Base-by-base conservation (phyloP, 2,888 invertebrate genomes). In the Apocheima hispidaria region DNA sequence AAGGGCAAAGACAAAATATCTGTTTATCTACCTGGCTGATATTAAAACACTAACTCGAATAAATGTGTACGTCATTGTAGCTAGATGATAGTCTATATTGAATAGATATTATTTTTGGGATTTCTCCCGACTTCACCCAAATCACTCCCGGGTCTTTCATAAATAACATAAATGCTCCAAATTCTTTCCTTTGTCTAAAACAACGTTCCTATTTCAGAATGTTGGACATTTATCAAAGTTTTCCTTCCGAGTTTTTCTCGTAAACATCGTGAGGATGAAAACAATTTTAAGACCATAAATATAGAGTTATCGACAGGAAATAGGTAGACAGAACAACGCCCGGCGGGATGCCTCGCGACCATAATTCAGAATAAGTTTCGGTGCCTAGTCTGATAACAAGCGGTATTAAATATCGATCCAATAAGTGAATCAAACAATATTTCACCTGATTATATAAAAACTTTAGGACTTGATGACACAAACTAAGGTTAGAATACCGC, bases 211-310 rank as follows among this genome's bases (percentile, higher is more conserved):
- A 52, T 26, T 28, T n/a, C 43, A 36, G 14, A 54, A 52, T 20
- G 58, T 44, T 43, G 41, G 26, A n/a, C 58, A 48, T 52, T 46
- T 46, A 52, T 60, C 56, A 51, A 44, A 40, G 40, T 40, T 51
- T 36, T 49, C 38, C 18, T 14, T 7, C 16, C 21, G 40, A 44
- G 16, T 44, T 62, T 60, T 40, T 12, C 26, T 35, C 54, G 54
- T 41, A 61, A 66, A 61, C 60, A 60, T 41, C 21, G 18, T 18
- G 41, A 43, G 44, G 35, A 55, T 61, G 48, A 58, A 63, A 65
- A 66, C 56, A 65, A 60, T 62, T 67, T 58, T 51, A 38, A n/a
- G 30, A 30, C 44, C 21, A 61, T 63, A 68, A 65, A 70, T 67
- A 64, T 60, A 40, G 40, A 63, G 59, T 66, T 61, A 68, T 68